Evolutionary conservation across 2,888 invertebrate genomes (phyloP).

Genomic region (Lycocerus yunnanus): DNA sequence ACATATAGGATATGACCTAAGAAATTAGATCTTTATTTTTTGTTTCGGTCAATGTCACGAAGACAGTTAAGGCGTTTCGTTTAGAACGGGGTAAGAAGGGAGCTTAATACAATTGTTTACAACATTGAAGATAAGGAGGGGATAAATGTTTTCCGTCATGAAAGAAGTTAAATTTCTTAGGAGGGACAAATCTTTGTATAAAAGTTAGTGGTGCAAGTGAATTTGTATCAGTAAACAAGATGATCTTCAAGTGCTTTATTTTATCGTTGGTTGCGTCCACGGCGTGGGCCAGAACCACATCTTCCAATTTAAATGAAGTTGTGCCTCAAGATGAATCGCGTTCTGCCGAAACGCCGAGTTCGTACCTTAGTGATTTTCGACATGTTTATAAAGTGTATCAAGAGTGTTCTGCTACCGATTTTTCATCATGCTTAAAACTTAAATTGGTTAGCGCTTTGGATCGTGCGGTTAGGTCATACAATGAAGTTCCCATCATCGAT

Average conservation of each 20-base stretch:
- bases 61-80: constrained; percentile 20
- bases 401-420: constrained; percentile 73
- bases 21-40: constrained; percentile 49
- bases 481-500: constrained; percentile 69
- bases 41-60: constrained; percentile 48
- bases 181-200: constrained; percentile 42
- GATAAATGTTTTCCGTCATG: constrained; percentile 40
- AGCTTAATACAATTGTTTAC: constrained; percentile 14
- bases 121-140: constrained; percentile 36
- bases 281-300: constrained; percentile 60
- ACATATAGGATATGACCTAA: constrained; percentile 40
- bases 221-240: constrained; percentile 55
- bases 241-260: constrained; percentile 65
- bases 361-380: constrained; percentile 68
- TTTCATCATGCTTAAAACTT: constrained; percentile 76
- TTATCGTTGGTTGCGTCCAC: constrained; percentile 61
- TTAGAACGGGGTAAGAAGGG: constrained; percentile 14
- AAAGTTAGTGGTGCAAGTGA: constrained; percentile 39
- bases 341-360: constrained; percentile 44
- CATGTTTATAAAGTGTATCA: constrained; percentile 80
- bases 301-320: constrained; percentile 56
- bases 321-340: constrained; percentile 47
- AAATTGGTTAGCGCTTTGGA: constrained; percentile 80
- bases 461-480: constrained; percentile 66
- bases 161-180: constrained; percentile 48